Base-by-base conservation (phyloP, 1,140 invertebrate genomes). In the Rhagoletis pomonella region DNA sequence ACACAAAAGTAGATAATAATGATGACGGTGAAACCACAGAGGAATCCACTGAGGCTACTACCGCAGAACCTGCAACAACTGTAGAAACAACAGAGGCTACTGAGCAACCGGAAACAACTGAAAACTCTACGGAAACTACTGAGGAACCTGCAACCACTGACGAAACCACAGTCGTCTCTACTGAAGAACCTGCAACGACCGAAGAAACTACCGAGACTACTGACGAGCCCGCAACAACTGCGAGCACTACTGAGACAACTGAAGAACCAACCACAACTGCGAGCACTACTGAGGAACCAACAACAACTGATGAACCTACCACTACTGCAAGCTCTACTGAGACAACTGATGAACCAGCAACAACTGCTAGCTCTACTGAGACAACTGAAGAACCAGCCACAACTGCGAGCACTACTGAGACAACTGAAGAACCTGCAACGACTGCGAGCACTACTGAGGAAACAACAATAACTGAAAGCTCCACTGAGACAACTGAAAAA, bases 291-390 rank as follows among this genome's bases (percentile, higher is more conserved):
- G 39, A 67, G 60, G 59, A 85, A 44, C n/a, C 67, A 2, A 0
- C 3, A 42, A 42, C 65, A n/a, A 87, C 87, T 44, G 69, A 58
- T 58, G 3, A 19, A 6, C n/a, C 73, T n/a, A 19, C 0, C 0
- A 88, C 55, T 3, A 81, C 17, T 17, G 55, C 29, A 29, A 29
- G 29, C 29, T 29, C 29, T 7, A 4, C 47, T 29, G 50, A 19
- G 60, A 81, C 55, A 12, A 81, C 87, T 64, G 87, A 62, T 65
- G 87, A 85, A 84, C 55, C 87, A 2, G 1, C 6, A n/a, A 42
- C 87, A 69, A 59, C 67, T 0, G 55, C 5, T 29, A 29, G 29
- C 29, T 1, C 50, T 12, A 4, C 55, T 39, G 55, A 39, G 59
- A 84, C 39, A 12, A 84, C 87, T 29, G 10, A 59, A 39, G 58